These are phyloP conservation scores for Choloepus didactylus DNA, from an alignment of 2,797 vertebrate genomes.

Conservation along the genomic window DNA sequence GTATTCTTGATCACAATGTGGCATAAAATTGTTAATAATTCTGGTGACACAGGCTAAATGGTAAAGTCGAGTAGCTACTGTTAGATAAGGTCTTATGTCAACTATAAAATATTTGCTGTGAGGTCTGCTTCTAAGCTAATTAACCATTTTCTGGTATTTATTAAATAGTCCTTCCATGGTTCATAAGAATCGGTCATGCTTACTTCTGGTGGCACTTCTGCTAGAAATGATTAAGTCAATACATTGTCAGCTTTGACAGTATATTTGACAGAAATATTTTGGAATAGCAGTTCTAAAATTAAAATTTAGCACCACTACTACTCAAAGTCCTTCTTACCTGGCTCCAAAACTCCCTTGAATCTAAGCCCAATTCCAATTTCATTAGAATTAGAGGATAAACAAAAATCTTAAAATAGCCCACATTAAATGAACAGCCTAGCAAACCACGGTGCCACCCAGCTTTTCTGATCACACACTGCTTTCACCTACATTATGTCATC, in stretches of 20 bases:
- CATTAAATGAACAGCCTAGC: rapidly evolving
- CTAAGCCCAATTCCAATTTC: not conserved
- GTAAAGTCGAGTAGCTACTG: not conserved
- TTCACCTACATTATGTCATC: not conserved
- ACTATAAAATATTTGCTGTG: not conserved
- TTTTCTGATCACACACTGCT: not conserved
- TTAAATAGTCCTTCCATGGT: not conserved
- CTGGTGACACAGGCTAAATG: not conserved
- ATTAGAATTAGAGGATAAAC: not conserved
- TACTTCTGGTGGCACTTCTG: not conserved
- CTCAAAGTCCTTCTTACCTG: not conserved
- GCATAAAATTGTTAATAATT: not conserved
- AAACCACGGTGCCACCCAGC: not conserved
- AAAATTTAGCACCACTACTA: not conserved
- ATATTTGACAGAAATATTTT: constrained; percentile 3
- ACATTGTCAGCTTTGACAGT: not conserved
- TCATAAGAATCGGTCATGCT: not conserved
- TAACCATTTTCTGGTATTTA: constrained; percentile 14
- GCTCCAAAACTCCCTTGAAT: not conserved
- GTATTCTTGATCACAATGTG: not conserved
- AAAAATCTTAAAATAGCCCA: not conserved
- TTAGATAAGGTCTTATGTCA: not conserved
- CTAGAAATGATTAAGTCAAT: constrained; percentile 45
- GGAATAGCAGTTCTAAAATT: not conserved
- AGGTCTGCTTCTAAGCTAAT: constrained; percentile 30